phyloP scores from a whole-genome alignment of 2,888 invertebrate species.

The Dolichopus griseipennis region DNA sequence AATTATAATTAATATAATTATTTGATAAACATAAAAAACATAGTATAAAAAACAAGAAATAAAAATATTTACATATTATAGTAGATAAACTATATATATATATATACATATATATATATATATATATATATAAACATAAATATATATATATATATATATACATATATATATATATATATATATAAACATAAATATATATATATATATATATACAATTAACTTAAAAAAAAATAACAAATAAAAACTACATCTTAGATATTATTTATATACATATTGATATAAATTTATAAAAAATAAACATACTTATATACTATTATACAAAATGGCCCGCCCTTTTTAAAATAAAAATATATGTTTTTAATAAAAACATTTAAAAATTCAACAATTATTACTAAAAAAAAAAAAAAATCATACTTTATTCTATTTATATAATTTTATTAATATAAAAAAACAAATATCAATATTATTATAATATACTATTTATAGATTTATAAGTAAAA shows the following conservation, averaged over 20 bases:
- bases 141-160: no score
- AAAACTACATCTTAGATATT: background rate
- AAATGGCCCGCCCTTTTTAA: constrained; percentile 1
- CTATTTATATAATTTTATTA: no score
- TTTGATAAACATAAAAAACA: background rate
- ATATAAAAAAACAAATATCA: no score
- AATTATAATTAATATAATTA: background rate
- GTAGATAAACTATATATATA: no score
- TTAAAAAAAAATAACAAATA: background rate
- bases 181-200: no score
- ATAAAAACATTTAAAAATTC: background rate
- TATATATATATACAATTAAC: background rate
- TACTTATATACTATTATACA: background rate
- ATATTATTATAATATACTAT: no score
- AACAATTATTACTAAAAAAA: background rate
- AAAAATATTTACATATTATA: background rate
- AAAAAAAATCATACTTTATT: background rate
- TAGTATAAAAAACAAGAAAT: background rate
- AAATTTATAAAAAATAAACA: background rate
- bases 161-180: background rate
- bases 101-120: background rate
- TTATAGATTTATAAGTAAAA: no score
- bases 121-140: background rate
- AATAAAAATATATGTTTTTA: background rate
- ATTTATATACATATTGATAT: background rate